phyloP scores from a whole-genome alignment of 92 coral and sea anemone species.

The Epizoanthus ramosus region DNA sequence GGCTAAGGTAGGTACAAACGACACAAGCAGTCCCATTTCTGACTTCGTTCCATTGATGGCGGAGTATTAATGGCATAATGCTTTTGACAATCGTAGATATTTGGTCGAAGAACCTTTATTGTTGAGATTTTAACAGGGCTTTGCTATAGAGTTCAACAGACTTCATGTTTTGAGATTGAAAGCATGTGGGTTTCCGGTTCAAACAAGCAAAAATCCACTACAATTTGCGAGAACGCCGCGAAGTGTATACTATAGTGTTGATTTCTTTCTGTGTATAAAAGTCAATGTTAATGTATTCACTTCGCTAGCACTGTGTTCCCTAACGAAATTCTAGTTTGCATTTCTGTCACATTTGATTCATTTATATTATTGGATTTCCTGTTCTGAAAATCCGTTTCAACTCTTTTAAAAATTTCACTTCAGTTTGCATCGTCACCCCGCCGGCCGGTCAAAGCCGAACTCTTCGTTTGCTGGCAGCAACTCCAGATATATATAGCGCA shows the following conservation, averaged over 20 bases:
- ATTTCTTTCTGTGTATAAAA: conserved; percentile 17
- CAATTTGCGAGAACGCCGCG: background rate
- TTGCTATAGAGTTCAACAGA: background rate
- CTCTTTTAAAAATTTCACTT: background rate
- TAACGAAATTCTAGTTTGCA: background rate
- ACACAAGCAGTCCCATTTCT: background rate
- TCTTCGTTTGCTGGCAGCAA: background rate
- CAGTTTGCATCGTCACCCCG: background rate
- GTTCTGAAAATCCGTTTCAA: background rate
- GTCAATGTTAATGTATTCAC: conserved; percentile 34
- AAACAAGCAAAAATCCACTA: background rate
- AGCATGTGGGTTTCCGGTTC: conserved; percentile 11
- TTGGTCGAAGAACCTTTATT: background rate
- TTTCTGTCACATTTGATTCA: background rate
- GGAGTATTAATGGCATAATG: background rate
- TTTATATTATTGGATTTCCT: background rate
- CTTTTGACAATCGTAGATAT: conserved; percentile 4
- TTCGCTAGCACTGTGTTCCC: background rate
- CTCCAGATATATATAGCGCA: background rate
- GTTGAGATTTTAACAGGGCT: background rate
- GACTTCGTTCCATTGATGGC: background rate
- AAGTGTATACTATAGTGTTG: conserved; percentile 2
- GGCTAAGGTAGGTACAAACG: conserved; percentile 12
- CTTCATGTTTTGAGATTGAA: conserved; percentile 1
- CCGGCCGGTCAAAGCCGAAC: conserved; percentile 14